Evolutionary conservation across 2,888 invertebrate species (phyloP), one percentile per base, ranked within the genome.

Genomic region (Yponomeuta malinellus): DNA sequence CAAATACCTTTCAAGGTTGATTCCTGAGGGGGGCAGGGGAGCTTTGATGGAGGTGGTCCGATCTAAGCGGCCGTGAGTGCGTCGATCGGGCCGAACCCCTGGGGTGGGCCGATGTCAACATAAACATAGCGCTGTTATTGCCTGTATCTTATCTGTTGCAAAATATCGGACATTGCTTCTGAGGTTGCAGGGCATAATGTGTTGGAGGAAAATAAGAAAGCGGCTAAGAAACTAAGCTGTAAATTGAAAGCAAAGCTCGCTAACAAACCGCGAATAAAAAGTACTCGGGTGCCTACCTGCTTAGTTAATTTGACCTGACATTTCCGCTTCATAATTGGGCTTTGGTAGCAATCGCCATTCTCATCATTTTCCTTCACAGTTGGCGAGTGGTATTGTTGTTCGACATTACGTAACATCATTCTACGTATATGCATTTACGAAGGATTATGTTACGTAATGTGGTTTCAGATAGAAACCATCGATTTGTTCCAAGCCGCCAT

Each of bases 101-200:
- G 82, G 86, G 79, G 78, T 75, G 78, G 80, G 81, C 85, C 84
- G 84, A 81, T 84, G 85, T 88, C 88, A 85, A 89, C 86, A 87
- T 88, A 89, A 90, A 89, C 89, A 89, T 88, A 88, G 87, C 83
- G 80, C 80, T 83, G 86, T 87, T 85, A 86, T 88, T 85, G 85
- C 84, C 81, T 84, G 84, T 88, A 88, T 88, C 86, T 87, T 88
- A 88, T 89, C 87, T 85, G 73, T 75, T 76, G 77, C 80, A 79
- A 85, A 86, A 86, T 87, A 87, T 83, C 80, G 78, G 76, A 79
- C 52, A 12, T 59, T 8, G 52, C 12, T 15, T 59, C 82, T 82
- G 8, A 65, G 65, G 65, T 65, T 65, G 33, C 65, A 65, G 1
- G 65, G 52, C 15, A 15, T 15, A 59, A 15, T 15, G 3, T 59